Evolutionary conservation across 2,888 invertebrate species (phyloP).

Genomic region (Petrophora chlorosata): DNA sequence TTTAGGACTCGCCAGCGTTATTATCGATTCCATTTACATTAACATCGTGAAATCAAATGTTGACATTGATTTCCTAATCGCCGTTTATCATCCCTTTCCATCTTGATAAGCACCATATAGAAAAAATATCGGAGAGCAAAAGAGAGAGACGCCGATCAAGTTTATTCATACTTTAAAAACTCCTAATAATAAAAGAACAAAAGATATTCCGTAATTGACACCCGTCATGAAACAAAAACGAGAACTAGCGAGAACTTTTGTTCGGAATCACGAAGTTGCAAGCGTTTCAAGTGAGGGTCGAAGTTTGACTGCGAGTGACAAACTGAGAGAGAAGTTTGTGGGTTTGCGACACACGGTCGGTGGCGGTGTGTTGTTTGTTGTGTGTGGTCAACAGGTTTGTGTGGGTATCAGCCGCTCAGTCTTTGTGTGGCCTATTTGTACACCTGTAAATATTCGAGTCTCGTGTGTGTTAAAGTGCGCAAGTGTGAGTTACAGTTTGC

Average conservation of each 20-base stretch:
- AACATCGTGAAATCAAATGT: no score
- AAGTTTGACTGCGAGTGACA: conserved; percentile 59
- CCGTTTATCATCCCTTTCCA: background rate
- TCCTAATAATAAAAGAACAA: conserved; percentile 46
- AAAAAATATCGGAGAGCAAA: conserved; percentile 37
- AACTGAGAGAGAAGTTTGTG: conserved; percentile 49
- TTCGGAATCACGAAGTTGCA: conserved; percentile 44
- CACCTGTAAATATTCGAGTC: no score
- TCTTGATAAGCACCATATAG: conserved; percentile 2
- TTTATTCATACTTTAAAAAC: conserved; percentile 39
- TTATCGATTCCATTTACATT: no score
- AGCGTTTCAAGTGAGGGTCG: conserved; percentile 42
- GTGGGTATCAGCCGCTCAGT: background rate
- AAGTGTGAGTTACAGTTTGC: background rate
- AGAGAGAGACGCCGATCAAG: conserved; percentile 36
- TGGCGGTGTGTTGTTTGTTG: conserved; percentile 15
- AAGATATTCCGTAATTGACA: conserved; percentile 57
- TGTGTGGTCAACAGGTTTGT: conserved; percentile 11
- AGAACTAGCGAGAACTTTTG: conserved; percentile 44
- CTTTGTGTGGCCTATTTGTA: no score
- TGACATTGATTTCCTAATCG: background rate
- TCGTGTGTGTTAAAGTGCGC: no score
- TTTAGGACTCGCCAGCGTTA: no score
- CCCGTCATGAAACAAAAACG: conserved; percentile 55
- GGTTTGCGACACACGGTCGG: conserved; percentile 13